Evolutionary conservation across 2,888 invertebrate species (phyloP).

Genomic region (Synanthedon tipuliformis): DNA sequence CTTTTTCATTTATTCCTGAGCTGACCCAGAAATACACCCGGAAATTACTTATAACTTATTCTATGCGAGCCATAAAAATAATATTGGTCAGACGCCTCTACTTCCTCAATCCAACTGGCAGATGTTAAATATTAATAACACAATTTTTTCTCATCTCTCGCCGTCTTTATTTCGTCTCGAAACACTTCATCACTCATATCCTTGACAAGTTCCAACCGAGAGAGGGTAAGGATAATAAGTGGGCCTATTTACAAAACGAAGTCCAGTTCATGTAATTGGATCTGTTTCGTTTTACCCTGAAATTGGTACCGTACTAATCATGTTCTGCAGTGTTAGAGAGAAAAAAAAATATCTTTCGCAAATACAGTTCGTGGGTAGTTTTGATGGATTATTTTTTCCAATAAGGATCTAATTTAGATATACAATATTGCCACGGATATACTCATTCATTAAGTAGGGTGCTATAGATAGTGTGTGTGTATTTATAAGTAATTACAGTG

Average conservation of each 20-base stretch:
- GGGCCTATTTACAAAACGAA: conserved; percentile 4
- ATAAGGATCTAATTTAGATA: too few relatives aligned
- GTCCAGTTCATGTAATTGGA: conserved; percentile 10
- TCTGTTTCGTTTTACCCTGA: conserved; percentile 7
- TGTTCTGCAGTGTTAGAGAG: too few relatives aligned
- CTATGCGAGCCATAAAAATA: not conserved
- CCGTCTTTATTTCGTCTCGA: conserved; percentile 23
- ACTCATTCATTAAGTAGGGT: too few relatives aligned
- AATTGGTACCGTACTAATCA: too few relatives aligned
- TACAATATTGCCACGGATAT: too few relatives aligned
- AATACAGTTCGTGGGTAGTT: too few relatives aligned
- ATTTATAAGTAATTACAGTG: too few relatives aligned
- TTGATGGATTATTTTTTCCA: too few relatives aligned
- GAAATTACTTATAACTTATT: not conserved
- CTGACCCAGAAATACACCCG: not conserved
- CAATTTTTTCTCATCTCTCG: conserved; percentile 17
- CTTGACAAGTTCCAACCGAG: conserved; percentile 15
- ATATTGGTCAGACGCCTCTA: not conserved
- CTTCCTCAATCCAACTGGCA: conserved; percentile 13
- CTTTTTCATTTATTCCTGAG: too few relatives aligned
- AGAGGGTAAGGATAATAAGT: conserved; percentile 11
- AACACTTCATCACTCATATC: conserved; percentile 30
- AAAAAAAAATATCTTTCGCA: too few relatives aligned
- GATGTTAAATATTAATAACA: conserved; percentile 39
- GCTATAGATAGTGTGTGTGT: too few relatives aligned